Evolutionary conservation across 2,113 vertebrate species (phyloP), one percentile per base, ranked within the genome.

Genomic region (Brachirus orientalis): DNA sequence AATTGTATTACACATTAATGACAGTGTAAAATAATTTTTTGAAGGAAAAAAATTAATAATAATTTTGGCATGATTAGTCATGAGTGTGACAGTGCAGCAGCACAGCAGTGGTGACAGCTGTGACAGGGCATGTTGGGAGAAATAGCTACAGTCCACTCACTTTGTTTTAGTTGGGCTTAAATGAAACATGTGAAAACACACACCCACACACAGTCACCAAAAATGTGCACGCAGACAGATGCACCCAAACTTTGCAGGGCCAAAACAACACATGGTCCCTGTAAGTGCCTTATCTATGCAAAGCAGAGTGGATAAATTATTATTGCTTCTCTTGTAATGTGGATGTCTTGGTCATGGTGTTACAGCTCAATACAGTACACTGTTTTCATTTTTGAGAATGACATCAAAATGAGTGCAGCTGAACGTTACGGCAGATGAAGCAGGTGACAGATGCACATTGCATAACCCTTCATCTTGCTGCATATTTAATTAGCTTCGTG

Each of bases 1-100:
- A 85, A 85, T 65, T 35, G 12, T 72, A 82, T 88, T 82, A 87
- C 84, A 88, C 78, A 84, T 87, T 84, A 52, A 90, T 79, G 78
- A 64, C 50, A 43, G 53, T 71, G 61, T 77, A 79, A 70, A 59
- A 73, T 45, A 60, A 77, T 84, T 84, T 83, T 80, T 82, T 80
- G 70, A 54, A 67, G 48, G 82, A 82, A 83, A 85, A 73, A 75
- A 62, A 69, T 75, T 75, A 63, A n/a, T n/a, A n/a, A n/a, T n/a
- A n/a, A 80, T 82, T 80, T 80, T 54, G 75, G 43, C 60, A 70
- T 2, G 57, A 63, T 79, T 86, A 68, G 84, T 84, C 79, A 88
- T 63, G 57, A 82, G 47, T 63, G 65, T 73, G 80, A 77, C 79
- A 71, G 57, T 66, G 45, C 57, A 60, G 72, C 72, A 72, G 69